phyloP scores from a whole-genome alignment of 2,113 vertebrate species.

The Raja brachyura region DNA sequence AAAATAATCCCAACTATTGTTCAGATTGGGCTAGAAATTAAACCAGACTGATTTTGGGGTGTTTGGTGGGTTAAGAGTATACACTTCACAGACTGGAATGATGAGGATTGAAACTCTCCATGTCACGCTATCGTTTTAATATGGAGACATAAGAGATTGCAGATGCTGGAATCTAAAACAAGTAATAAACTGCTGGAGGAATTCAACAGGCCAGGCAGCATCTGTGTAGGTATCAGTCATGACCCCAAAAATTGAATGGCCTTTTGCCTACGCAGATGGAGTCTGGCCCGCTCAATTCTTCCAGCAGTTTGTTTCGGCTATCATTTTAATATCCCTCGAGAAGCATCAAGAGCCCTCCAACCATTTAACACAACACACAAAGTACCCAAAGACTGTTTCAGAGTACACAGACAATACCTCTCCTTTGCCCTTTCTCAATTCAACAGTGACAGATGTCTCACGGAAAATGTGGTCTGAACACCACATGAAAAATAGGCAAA shows the following conservation, averaged over 20 bases:
- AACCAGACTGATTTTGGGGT: background rate
- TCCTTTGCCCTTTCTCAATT: background rate
- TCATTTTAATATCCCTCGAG: background rate
- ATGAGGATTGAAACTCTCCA: background rate
- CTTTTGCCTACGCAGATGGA: too few species aligned
- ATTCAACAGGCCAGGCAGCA: too few species aligned
- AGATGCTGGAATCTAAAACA: too few species aligned
- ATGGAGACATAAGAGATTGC: too few species aligned
- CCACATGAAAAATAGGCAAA: background rate
- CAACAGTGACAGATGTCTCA: background rate
- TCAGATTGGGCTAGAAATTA: background rate
- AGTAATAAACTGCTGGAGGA: too few species aligned
- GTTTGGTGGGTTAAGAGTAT: background rate
- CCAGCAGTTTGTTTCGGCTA: too few species aligned
- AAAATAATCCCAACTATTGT: background rate
- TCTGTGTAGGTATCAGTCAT: too few species aligned
- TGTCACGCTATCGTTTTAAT: background rate
- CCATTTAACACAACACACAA: background rate
- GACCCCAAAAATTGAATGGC: too few species aligned
- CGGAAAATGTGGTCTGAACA: background rate
- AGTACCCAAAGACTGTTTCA: background rate
- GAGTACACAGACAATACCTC: background rate
- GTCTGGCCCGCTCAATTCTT: too few species aligned
- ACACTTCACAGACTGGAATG: background rate
- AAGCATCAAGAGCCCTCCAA: background rate